Evolutionary conservation across 2,797 vertebrate genomes (phyloP), one percentile per base, ranked within the genome.

Genomic region (Gymnopithys bicolor): DNA sequence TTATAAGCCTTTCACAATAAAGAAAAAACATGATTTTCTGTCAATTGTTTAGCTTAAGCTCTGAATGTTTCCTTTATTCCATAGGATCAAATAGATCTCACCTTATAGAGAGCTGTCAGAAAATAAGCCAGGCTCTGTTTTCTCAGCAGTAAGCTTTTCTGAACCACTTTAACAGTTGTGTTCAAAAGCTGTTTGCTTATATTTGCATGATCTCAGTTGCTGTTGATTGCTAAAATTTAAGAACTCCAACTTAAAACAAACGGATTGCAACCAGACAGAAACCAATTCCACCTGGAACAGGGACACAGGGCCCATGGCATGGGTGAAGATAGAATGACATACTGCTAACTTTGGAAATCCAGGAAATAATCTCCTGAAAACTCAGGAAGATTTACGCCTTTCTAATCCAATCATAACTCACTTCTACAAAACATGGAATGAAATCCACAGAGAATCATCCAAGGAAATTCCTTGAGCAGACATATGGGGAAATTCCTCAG

Each of bases 401-500:
- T 97, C 76, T 96, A 95, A 96, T 93, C 89, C 77, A 96, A 84
- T 96, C 71, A 71, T 94, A 95, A 95, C 83, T 97, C 93, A 96
- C 84, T 91, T 82, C 49, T 77, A 85, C 75, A 83, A 84, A 97
- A 95, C 89, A 83, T 62, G 76, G 74, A 96, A 80, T 74, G 84
- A 96, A 96, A 82, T 73, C 94, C 89, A 84, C 68, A 62, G 84
- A 94, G 95, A 96, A 95, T 89, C 67, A 88, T 63, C 88, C 78
- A 94, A 74, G 94, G 84, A 93, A 95, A 96, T 96, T 90, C 91
- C 93, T 94, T 80, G 87, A 96, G 89, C 85, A 94, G 91, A 94
- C 80, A 90, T 89, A 87, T 74, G 92, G 69, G 80, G 69, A 92
- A 96, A 97, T 97, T 96, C 91, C 82, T 97, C 78, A 68, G 64